Percentiles rank a stretch among this genome's conserved stretches.
These are phyloP conservation scores for Xylota sylvarum DNA, from an alignment of 2,888 invertebrate genomes.

Conservation along the genomic window DNA sequence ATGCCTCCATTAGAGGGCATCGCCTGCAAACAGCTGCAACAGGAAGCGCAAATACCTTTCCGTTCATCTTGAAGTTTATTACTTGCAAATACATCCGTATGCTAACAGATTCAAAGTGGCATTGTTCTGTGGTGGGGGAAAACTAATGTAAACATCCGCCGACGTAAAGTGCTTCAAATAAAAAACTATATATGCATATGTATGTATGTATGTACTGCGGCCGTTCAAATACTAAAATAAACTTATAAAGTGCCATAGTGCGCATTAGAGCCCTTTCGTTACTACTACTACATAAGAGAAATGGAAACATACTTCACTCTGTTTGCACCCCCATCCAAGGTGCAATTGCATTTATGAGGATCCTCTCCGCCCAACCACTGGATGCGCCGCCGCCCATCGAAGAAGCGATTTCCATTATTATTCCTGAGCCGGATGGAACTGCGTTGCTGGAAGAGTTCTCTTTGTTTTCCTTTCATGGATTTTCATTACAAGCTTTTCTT, in stretches of 20 bases:
- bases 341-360: slow-evolving; percentile 35
- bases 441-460: slow-evolving; percentile 4
- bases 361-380: neutral
- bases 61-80: slow-evolving; percentile 56
- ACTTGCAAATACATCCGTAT: slow-evolving; percentile 46
- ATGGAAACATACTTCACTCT: slow-evolving; percentile 26
- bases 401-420: slow-evolving; percentile 62
- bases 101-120: slow-evolving; percentile 57
- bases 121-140: slow-evolving; percentile 30
- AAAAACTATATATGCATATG: neutral
- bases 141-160: slow-evolving; percentile 45
- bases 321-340: neutral
- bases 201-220: neutral
- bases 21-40: slow-evolving; percentile 39
- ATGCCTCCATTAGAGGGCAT: slow-evolving; percentile 19
- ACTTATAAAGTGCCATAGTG: slow-evolving; percentile 31
- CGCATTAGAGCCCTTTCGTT: neutral
- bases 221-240: slow-evolving; percentile 39
- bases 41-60: slow-evolving; percentile 48
- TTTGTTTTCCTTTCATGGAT: slow-evolving; percentile 52
- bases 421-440: slow-evolving; percentile 20
- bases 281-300: slow-evolving; percentile 11
- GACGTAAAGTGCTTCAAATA: slow-evolving; percentile 1
- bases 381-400: neutral
- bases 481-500: slow-evolving; percentile 39